Percentiles rank a stretch among this genome's conserved stretches.
These are phyloP conservation scores for Drosophila mercatorum DNA, from an alignment of 2,888 invertebrate genomes.

Conservation along the genomic window DNA sequence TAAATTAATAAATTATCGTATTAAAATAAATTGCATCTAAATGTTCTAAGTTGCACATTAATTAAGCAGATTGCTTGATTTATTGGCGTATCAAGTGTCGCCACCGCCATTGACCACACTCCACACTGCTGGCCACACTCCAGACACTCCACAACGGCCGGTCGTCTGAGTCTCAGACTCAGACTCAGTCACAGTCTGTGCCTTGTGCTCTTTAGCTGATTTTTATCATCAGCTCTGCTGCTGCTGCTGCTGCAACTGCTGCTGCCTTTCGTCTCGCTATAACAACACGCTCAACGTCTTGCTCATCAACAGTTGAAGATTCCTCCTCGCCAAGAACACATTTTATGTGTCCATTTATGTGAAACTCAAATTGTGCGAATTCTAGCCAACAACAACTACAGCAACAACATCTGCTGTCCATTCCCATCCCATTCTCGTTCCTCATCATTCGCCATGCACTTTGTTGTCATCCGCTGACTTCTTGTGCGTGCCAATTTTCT, in stretches of 20 bases:
- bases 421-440: constrained; percentile 31
- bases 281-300: constrained; percentile 51
- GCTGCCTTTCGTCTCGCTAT: constrained; percentile 52
- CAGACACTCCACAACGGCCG: constrained; percentile 14
- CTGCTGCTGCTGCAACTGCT: constrained; percentile 26
- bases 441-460: constrained; percentile 42
- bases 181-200: constrained; percentile 13
- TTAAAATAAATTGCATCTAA: constrained; percentile 85
- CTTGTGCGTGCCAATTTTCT: constrained; percentile 78
- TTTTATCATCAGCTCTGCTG: constrained; percentile 62
- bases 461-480: constrained; percentile 66
- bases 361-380: constrained; percentile 70
- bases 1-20: constrained; percentile 85
- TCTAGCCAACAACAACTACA: constrained; percentile 52
- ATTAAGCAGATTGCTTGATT: constrained; percentile 85
- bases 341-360: constrained; percentile 79
- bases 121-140: constrained; percentile 13
- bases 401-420: constrained; percentile 20
- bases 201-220: constrained; percentile 62
- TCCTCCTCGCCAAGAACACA: constrained; percentile 44
- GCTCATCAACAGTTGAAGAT: constrained; percentile 52
- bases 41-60: constrained; percentile 85
- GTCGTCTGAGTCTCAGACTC: constrained; percentile 7
- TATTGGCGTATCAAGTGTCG: constrained; percentile 84
- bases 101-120: constrained; percentile 28